Base-by-base conservation (phyloP, 1,140 invertebrate genomes). In the roundworm (Caenorhabditis elegans) region DNA sequence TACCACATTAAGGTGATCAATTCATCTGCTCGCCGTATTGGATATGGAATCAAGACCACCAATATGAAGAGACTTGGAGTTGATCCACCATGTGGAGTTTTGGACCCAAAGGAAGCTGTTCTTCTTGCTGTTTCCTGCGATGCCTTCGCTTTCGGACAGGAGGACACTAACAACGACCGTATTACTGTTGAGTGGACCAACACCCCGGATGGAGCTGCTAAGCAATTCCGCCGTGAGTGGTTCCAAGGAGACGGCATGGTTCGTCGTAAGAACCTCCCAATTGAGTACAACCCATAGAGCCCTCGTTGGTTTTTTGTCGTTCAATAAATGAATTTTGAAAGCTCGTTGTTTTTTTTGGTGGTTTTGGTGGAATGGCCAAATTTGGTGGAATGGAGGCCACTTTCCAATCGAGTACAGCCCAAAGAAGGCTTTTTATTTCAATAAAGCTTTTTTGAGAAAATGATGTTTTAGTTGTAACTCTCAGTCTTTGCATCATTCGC, bases 101-200 rank as follows among this genome's bases (percentile, higher is more conserved):
- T 83, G 11, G 80, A 83, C 79, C 80, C 82, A 34, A 83, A 83
- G 76, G 82, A 83, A 65, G 77, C 55, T 39, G 79, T 60, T n/a
- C 80, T 83, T 36, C 34, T 83, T 24, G 81, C 80, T 15, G 80
- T 83, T 2, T 76, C 79, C 22, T 83, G 82, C 82, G 82, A 83
- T 46, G 53, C 82, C 15, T 83, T 83, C 82, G 80, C 80, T 46
- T 82, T 15, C 70, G 80, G 80, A 75, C 80, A 82, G 47, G 80
- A 82, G 70, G 83, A 84, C 82, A 83, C 80, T 49, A 83, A 82
- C 80, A 83, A 77, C 82, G 82, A 83, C 70, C 82, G 82, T 65
- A 83, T 83, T 82, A 83, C 82, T 15, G 48, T 83, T 36, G 82
- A 83, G 48, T 83, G 82, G 81, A 83, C 80, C 82, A 83, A 83